Evolutionary conservation across 2,797 vertebrate species (phyloP).

Genomic region (Hybognathus amarus): DNA sequence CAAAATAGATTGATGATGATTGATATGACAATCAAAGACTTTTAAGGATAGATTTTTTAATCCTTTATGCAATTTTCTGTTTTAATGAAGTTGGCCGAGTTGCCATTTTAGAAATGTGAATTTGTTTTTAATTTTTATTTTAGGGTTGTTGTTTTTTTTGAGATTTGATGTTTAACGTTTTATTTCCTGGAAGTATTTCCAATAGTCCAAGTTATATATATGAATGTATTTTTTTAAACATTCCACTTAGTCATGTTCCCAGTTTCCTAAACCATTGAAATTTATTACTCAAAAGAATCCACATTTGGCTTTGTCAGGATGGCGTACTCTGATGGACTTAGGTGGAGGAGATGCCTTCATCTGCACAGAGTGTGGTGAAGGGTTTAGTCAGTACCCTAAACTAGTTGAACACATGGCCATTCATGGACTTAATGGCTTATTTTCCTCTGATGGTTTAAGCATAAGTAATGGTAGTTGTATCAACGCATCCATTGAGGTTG

Average conservation of each 20-base stretch:
- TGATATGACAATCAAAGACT: constrained; percentile 6
- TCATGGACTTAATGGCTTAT: constrained; percentile 78
- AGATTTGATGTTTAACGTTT: not conserved
- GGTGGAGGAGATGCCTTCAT: constrained; percentile 77
- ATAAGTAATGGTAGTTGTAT: constrained; percentile 76
- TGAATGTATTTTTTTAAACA: not conserved
- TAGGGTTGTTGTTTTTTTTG: not conserved
- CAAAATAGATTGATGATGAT: not conserved
- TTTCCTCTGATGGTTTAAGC: constrained; percentile 75
- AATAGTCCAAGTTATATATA: not conserved
- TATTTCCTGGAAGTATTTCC: not conserved
- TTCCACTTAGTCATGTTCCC: not conserved
- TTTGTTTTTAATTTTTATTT: too few species aligned
- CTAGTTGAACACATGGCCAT: constrained; percentile 77
- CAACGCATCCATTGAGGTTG: constrained; percentile 77
- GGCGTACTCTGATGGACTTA: constrained; percentile 69
- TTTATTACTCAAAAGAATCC: constrained; percentile 7
- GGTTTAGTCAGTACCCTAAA: constrained; percentile 79
- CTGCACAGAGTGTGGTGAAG: constrained; percentile 85
- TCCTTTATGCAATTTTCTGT: not conserved
- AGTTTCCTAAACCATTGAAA: not conserved
- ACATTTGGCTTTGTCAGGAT: constrained; percentile 63
- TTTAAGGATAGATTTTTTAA: not conserved
- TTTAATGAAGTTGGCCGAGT: not conserved
- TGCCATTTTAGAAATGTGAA: not conserved